A percentile compares a stretch with the other conserved stretches of the same genome.
phyloP scores from a whole-genome alignment of 2,797 vertebrate genomes.

The Pseudotriccus pelzelni region DNA sequence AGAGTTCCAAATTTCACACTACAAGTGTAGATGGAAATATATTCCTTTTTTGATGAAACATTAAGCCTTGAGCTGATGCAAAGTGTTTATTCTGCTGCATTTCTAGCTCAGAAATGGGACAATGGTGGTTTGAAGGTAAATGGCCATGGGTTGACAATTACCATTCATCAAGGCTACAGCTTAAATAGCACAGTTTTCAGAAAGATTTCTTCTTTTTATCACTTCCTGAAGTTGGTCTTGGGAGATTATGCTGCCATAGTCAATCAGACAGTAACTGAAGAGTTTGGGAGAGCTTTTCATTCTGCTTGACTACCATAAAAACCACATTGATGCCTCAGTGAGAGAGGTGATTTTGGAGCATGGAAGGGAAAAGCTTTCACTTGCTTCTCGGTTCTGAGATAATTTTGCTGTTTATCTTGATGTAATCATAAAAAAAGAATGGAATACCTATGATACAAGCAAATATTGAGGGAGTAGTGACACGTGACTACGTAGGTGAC shows the following conservation, averaged over 20 bases:
- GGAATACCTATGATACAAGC: background rate
- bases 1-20: background rate
- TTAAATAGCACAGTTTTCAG: background rate
- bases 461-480: background rate
- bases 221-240: background rate
- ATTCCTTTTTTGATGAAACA: background rate
- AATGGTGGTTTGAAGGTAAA: background rate
- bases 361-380: background rate
- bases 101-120: background rate
- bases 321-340: background rate
- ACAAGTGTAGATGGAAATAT: background rate
- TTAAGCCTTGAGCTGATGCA: background rate
- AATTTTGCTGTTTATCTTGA: background rate
- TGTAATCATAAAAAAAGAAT: background rate
- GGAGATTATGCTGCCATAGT: background rate
- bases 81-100: background rate
- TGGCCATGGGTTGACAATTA: background rate
- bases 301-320: background rate
- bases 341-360: background rate
- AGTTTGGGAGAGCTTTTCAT: background rate
- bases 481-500: rapidly evolving
- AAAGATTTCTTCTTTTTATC: background rate
- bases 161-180: background rate
- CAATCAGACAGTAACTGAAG: background rate
- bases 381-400: background rate